Evolutionary conservation across 1,140 invertebrate species (phyloP).

Genomic region (Drosophila micromelanica): DNA sequence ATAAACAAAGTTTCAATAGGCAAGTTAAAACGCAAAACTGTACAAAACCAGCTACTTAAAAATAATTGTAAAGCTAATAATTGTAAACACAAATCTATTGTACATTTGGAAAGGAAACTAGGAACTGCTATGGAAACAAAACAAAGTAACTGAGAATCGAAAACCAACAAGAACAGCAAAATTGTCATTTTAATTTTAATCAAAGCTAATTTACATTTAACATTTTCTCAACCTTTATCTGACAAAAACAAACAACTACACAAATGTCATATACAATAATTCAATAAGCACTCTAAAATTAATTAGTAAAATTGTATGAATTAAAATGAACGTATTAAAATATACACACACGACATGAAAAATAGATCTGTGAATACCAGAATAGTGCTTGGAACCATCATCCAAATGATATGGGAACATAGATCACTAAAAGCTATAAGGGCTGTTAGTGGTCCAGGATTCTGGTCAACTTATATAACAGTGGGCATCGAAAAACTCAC

Average conservation of each 20-base stretch:
- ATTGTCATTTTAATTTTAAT: slow-evolving; percentile 74
- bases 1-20: slow-evolving; percentile 28
- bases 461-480: slow-evolving; percentile 10
- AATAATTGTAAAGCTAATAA: slow-evolving; percentile 31
- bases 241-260: slow-evolving; percentile 46
- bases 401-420: background rate
- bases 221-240: slow-evolving; percentile 21
- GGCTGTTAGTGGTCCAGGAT: background rate
- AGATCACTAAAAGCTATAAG: background rate
- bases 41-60: slow-evolving; percentile 44
- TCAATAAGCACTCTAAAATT: slow-evolving; percentile 67
- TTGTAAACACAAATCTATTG: slow-evolving; percentile 24
- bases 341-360: slow-evolving; percentile 31
- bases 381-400: slow-evolving; percentile 8
- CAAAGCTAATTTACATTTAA: slow-evolving; percentile 43
- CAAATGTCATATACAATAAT: slow-evolving; percentile 63
- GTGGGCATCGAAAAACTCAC: slow-evolving; percentile 6
- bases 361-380: slow-evolving; percentile 26
- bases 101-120: slow-evolving; percentile 33
- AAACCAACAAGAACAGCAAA: slow-evolving; percentile 67
- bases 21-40: slow-evolving; percentile 30
- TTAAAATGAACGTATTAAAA: slow-evolving; percentile 40
- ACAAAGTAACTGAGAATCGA: slow-evolving; percentile 18
- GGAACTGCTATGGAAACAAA: slow-evolving; percentile 25
- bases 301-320: slow-evolving; percentile 78